Percentiles rank a stretch among this genome's conserved stretches.
Evolutionary conservation across 1,140 invertebrate genomes (phyloP).

Genomic region (Hydropsyche tenuis): DNA sequence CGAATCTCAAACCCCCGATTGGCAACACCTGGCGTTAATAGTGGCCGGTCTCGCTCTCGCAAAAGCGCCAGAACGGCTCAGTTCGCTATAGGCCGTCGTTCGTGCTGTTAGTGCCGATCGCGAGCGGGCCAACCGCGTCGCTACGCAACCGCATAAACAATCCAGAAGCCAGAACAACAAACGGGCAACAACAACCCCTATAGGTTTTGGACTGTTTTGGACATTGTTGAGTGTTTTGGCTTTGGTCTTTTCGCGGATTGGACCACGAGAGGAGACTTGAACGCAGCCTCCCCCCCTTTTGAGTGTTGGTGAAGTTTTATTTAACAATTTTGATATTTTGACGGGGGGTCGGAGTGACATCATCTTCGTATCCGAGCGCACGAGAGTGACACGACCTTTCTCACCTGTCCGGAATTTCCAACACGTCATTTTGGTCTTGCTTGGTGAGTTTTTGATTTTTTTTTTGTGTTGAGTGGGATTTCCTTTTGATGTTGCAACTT

Average conservation of each 20-base stretch:
- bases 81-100: neutral
- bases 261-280: too few species aligned
- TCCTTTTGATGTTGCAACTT: too few species aligned
- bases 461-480: too few species aligned
- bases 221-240: too few species aligned
- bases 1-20: neutral
- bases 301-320: too few species aligned
- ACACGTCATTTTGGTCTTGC: neutral
- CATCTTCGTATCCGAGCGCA: neutral
- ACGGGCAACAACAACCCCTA: too few species aligned
- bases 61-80: neutral
- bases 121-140: neutral
- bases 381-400: neutral
- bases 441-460: constrained; percentile 4
- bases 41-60: neutral
- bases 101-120: neutral
- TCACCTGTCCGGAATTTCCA: neutral
- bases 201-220: too few species aligned
- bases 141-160: constrained; percentile 11
- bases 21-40: constrained; percentile 4
- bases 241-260: too few species aligned
- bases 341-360: too few species aligned
- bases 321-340: too few species aligned
- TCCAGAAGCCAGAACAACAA: neutral
- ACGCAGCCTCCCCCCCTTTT: too few species aligned